Percentiles rank a stretch among this genome's conserved stretches.
These are phyloP conservation scores for Idaea aversata DNA, from an alignment of 2,888 invertebrate genomes.

Conservation along the genomic window DNA sequence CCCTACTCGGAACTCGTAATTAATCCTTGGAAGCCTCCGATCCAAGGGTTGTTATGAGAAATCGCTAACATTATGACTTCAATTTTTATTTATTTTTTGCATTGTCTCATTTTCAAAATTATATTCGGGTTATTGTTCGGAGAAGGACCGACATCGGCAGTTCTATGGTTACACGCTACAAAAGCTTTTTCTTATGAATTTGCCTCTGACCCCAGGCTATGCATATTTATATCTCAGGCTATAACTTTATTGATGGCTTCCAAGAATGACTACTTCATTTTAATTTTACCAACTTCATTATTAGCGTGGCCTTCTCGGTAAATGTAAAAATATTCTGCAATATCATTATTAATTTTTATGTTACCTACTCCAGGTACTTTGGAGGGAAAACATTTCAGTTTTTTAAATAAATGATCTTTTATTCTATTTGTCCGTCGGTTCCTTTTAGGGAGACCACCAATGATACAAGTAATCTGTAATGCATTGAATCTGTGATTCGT, in stretches of 20 bases:
- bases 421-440: not conserved
- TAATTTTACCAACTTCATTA: slow-evolving; percentile 11
- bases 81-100: slow-evolving; percentile 63
- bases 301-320: slow-evolving; percentile 9
- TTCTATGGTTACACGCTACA: slow-evolving; percentile 40
- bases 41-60: slow-evolving; percentile 76
- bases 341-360: not conserved
- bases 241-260: slow-evolving; percentile 37
- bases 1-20: slow-evolving; percentile 79
- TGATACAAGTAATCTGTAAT: slow-evolving; percentile 12
- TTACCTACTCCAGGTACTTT: not conserved
- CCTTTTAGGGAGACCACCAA: slow-evolving; percentile 19
- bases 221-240: slow-evolving; percentile 1
- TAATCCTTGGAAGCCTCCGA: slow-evolving; percentile 79
- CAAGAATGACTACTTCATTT: slow-evolving; percentile 31
- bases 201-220: slow-evolving; percentile 53
- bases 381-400: not conserved
- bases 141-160: slow-evolving; percentile 40
- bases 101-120: slow-evolving; percentile 68
- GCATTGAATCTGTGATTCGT: slow-evolving; percentile 37
- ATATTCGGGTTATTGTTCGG: slow-evolving; percentile 63
- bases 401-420: not conserved
- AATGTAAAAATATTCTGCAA: slow-evolving; percentile 7
- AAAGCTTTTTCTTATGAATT: slow-evolving; percentile 44
- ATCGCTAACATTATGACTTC: slow-evolving; percentile 66